Base-by-base conservation (phyloP, 2,797 vertebrate species). In the Thamnophis elegans region DNA sequence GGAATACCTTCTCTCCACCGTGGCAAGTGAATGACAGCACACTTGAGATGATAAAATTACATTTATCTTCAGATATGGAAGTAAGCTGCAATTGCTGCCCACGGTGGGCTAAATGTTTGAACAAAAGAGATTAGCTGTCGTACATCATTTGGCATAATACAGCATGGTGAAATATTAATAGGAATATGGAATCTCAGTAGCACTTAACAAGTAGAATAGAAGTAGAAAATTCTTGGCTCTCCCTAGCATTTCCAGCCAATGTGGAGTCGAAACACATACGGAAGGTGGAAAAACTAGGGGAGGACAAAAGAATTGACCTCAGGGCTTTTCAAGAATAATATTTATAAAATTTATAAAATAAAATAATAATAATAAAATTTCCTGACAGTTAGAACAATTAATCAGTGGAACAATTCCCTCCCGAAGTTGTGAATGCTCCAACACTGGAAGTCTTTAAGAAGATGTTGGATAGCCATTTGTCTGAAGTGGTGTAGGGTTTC, bases 21-120 rank as follows among this genome's bases (percentile, higher is more conserved):
- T 92, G 92, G 92, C 89, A 90, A 96, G 94, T 68, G 58, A 90
- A 94, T 95, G 95, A 94, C 95, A 92, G 92, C 92, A 91, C 82
- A 90, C 90, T 95, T 91, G 32, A 85, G 32, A 87, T 42, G 91
- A 91, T 94, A 93, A 95, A 91, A 93, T 94, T 92, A 94, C 85
- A 89, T 91, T 92, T 60, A 82, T 91, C 86, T 92, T 92, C 86
- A 85, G 56, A 90, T 89, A 92, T 92, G 94, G 94, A 95, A 94
- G 93, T 91, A 94, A 95, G 95, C 91, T 85, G 92, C 93, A 68
- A 91, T 91, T 95, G 95, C 92, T 94, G 95, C 94, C 91, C 93
- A 94, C 89, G 36, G n/a, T 87, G 88, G 12, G 36, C 92, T 91
- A 93, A 93, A 94, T 4, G 0, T 89, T 94, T 91, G 94, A 93